Evolutionary conservation across 37 sponge, comb jelly and placozoan species (phyloP), one percentile per base, ranked within the genome.

Genomic region (Chondrosia reniformis): DNA sequence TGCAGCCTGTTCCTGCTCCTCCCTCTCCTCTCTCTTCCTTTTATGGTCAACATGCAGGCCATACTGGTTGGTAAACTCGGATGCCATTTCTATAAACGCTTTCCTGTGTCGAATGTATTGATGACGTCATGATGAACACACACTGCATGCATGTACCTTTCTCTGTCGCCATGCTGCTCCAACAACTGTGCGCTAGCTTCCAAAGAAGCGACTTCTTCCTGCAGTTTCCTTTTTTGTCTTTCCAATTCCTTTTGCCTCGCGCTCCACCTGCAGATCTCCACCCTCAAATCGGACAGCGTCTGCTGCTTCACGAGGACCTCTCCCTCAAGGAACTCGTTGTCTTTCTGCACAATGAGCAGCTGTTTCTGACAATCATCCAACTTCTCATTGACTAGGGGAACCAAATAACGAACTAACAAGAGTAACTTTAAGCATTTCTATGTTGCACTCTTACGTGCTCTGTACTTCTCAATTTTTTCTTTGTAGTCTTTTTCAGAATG

Each of bases 401-500:
- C 25, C 13, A 62, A 62, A n/a, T n/a, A n/a, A n/a, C n/a, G n/a
- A n/a, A n/a, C n/a, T n/a, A n/a, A n/a, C n/a, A n/a, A n/a, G n/a
- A n/a, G n/a, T n/a, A n/a, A n/a, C n/a, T n/a, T n/a, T n/a, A n/a
- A n/a, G n/a, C n/a, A n/a, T n/a, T n/a, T n/a, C n/a, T n/a, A n/a
- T n/a, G n/a, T 33, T 33, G 59, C 28, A 31, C 9, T n/a, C 88
- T 61, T 76, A 88, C 93, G 36, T 25, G 65, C 31, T 71, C 71
- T 88, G 17, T 85, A 72, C 21, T 75, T 46, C 55, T 46, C 74
- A 7, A 65, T 64, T 76, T 82, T 81, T 57, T 56, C 79, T 0
- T 66, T 88, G 67, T 79, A 87, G 66, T 39, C 67, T 45, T 72
- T 63, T 30, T 92, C 93, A 28, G 86, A 81, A 63, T 83, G 86